Conservation (phyloP, 1,140 invertebrate genomes). For the Ceratina australensis region DNA sequence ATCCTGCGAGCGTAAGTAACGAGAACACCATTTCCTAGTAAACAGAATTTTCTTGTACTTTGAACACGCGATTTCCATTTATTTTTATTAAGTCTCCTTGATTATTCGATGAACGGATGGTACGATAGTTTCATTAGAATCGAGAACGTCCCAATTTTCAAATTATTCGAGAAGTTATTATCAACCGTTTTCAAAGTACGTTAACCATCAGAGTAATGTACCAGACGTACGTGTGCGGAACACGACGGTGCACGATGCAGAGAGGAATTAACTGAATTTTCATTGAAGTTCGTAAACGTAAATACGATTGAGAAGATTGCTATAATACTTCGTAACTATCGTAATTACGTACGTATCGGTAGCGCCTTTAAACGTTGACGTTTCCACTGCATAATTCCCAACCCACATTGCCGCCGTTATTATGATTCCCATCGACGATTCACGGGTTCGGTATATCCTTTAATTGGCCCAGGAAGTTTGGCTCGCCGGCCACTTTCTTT, state of each 20-base stretch:
- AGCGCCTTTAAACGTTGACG: background rate
- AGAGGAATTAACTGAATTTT: no score
- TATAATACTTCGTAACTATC: no score
- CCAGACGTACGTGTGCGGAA: no score
- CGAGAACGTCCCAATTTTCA: no score
- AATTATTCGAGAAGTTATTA: no score
- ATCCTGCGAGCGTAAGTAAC: constrained; percentile 5
- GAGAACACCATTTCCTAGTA: background rate
- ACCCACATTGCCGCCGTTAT: background rate
- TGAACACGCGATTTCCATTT: background rate
- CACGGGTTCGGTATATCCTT: background rate
- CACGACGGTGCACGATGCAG: no score
- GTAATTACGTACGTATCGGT: background rate
- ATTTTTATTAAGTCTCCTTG: background rate
- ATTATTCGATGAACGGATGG: no score
- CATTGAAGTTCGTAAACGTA: no score
- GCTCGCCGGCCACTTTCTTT: background rate
- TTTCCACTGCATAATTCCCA: background rate
- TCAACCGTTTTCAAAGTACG: no score
- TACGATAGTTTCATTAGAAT: no score
- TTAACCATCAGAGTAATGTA: no score
- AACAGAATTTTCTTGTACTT: background rate
- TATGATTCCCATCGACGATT: background rate
- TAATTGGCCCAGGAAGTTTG: constrained; percentile 20
- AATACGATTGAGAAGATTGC: no score